A percentile compares a stretch with the other conserved stretches of the same genome.
phyloP scores from a whole-genome alignment of 2,888 invertebrate genomes.

The Meteorus cinctellus region DNA sequence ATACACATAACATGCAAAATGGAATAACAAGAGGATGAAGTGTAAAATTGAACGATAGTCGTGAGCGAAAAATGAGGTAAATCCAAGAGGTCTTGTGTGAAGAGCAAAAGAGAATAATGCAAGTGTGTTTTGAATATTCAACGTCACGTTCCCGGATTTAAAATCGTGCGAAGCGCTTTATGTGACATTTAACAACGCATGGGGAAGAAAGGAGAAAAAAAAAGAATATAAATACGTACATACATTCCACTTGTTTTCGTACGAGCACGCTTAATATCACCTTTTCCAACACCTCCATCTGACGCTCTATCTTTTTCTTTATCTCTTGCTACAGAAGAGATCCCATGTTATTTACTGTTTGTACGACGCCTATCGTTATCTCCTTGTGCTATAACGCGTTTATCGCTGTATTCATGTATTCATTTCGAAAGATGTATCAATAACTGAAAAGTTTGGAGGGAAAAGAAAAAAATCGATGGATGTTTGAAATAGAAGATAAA shows the following conservation, averaged over 20 bases:
- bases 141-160: slow-evolving; percentile 50
- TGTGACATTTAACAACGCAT: slow-evolving; percentile 8
- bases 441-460: not conserved
- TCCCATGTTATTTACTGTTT: not conserved
- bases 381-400: not conserved
- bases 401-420: not conserved
- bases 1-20: slow-evolving; percentile 39
- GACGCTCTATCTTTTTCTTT: not conserved
- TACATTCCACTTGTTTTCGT: not conserved
- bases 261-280: not conserved
- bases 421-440: not conserved
- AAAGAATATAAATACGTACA: not conserved
- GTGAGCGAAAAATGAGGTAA: not conserved
- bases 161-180: slow-evolving; percentile 12
- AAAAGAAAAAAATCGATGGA: not conserved
- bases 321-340: not conserved
- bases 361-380: not conserved
- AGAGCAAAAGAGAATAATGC: not conserved
- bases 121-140: slow-evolving; percentile 51
- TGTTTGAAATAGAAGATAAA: not conserved
- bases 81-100: not conserved
- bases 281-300: not conserved
- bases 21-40: slow-evolving; percentile 32
- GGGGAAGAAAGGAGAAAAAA: not conserved
- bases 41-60: slow-evolving; percentile 23